Evolutionary conservation across 1,140 invertebrate genomes (phyloP).

Genomic region (Anoplophora glabripennis): DNA sequence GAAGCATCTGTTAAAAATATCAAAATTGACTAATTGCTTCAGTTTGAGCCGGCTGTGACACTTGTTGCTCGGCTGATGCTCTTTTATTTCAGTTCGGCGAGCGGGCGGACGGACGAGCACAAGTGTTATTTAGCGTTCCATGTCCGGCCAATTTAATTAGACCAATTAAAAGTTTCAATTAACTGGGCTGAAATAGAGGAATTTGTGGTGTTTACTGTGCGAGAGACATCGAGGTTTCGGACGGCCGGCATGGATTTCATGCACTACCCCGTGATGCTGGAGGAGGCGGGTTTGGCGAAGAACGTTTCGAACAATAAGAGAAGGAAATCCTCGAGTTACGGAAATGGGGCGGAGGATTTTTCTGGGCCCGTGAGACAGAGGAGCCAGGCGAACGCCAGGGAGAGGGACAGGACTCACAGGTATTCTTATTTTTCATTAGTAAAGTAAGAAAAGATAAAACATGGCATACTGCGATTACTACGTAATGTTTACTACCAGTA

Average conservation of each 20-base stretch:
- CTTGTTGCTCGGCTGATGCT: constrained; percentile 12
- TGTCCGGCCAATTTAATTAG: too few species aligned
- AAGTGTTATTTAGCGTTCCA: too few species aligned
- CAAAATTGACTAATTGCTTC: constrained; percentile 18
- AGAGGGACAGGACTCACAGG: constrained; percentile 74
- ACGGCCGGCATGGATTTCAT: constrained; percentile 2
- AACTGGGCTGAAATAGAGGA: too few species aligned
- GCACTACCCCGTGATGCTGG: neutral
- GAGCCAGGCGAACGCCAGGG: constrained; percentile 69
- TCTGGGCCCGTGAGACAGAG: constrained; percentile 53
- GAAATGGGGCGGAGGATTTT: constrained; percentile 7
- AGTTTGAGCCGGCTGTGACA: neutral
- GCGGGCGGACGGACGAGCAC: neutral
- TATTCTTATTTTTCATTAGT: constrained; percentile 47
- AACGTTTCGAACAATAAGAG: constrained; percentile 6
- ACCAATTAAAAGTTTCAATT: too few species aligned
- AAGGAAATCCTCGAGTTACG: constrained; percentile 9
- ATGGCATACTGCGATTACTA: too few species aligned
- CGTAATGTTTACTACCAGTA: too few species aligned
- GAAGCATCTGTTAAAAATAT: constrained; percentile 18
- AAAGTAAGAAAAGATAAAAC: neutral
- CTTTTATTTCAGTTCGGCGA: constrained; percentile 1
- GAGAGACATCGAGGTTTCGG: too few species aligned
- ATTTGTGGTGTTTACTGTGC: too few species aligned
- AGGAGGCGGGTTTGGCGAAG: too few species aligned